Evolutionary conservation across 2,797 vertebrate genomes (phyloP), one percentile per base, ranked within the genome.

Genomic region (Chrosomus eos): DNA sequence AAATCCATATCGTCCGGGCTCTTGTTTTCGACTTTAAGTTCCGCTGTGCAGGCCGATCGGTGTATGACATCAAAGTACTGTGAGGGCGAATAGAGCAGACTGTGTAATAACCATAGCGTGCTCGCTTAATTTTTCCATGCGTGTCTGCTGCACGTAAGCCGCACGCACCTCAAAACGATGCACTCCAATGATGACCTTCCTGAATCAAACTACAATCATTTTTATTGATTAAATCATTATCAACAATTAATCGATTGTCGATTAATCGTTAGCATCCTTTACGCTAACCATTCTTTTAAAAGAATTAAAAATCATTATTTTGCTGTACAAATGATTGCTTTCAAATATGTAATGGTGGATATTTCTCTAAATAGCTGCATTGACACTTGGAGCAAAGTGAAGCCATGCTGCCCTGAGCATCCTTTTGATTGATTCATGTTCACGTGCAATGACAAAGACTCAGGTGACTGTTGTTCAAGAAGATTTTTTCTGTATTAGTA

Each of bases 371-470:
- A 28, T 81, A 96, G 95, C 90, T 96, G 95, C 90, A 96, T 96
- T 84, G 95, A 96, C 87, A 94, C 93, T 82, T 96, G 95, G 95
- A 93, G 93, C 91, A 94, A 94, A 89, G 95, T 96, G 91, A 96
- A 96, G 87, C 93, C 95, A 84, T 96, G 95, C 92, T 96, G 95
- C 88, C 95, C 95, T 0, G 95, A 96, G 88, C 95, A 96, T 86
- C 95, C 95, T 84, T 95, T 96, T 66, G 94, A 96, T 91, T 96
- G 95, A 96, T 88, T 89, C 70, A 21, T 31, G 8, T 84, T 73
- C 85, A 74, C 7, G 89, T 80, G 72, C 87, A 74, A 88, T 87
- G 89, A 91, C 92, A 90, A 89, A 33, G 90, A 93, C 93, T 95
- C 94, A 93, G 94, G 94, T 95, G 84, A 43, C n/a, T n/a, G 88